phyloP scores from a whole-genome alignment of 37 sponge, comb jelly and placozoan species.

The Spongilla lacustris region DNA sequence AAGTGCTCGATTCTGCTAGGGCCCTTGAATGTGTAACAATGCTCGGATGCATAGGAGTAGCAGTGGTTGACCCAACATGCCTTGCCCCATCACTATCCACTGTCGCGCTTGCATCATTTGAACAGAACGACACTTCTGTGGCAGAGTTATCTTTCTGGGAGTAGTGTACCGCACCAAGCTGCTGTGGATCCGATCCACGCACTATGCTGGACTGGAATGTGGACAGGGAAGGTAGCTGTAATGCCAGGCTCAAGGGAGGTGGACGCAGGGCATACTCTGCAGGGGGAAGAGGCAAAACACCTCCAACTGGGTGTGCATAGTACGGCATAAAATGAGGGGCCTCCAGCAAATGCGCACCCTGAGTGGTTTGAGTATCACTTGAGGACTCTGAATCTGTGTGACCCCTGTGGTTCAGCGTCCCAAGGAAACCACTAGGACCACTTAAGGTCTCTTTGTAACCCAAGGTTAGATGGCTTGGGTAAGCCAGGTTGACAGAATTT shows the following conservation, averaged over 20 bases:
- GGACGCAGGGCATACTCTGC: constrained; percentile 8
- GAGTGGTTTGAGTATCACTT: not conserved
- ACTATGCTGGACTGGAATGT: not conserved
- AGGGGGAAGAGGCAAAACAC: not conserved
- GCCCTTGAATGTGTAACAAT: not conserved
- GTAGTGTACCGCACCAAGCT: not conserved
- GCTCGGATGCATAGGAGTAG: not conserved
- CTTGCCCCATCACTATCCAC: no score
- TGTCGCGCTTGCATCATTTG: no score
- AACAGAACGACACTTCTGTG: not conserved
- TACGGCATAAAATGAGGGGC: not conserved
- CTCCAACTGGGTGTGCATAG: not conserved
- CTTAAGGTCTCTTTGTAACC: not conserved
- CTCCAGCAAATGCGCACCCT: not conserved
- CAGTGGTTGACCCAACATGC: not conserved
- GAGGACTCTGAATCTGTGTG: not conserved
- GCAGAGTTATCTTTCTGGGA: not conserved
- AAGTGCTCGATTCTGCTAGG: not conserved
- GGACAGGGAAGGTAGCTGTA: constrained; percentile 9
- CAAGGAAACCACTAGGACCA: not conserved
- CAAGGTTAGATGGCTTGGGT: not conserved
- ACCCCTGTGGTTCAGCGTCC: not conserved
- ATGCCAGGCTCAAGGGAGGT: constrained; percentile 19
- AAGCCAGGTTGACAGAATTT: not conserved
- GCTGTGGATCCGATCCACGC: not conserved